These are phyloP conservation scores for Tipula helvola DNA, from an alignment of 2,888 invertebrate species.

Conservation along the genomic window DNA sequence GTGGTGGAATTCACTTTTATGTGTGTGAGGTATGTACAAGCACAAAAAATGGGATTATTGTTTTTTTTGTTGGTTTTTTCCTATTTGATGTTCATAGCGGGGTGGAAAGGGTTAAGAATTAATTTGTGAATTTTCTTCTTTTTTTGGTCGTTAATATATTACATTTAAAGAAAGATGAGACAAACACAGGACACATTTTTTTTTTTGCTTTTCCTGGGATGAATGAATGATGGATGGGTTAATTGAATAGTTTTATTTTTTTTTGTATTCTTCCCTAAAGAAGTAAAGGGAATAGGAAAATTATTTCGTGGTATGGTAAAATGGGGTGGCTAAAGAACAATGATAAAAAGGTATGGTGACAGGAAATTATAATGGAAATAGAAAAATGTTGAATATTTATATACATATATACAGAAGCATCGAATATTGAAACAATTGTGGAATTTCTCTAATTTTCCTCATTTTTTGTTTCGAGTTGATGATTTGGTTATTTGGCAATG, in stretches of 20 bases:
- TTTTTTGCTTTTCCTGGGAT: neutral
- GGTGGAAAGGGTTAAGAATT: neutral
- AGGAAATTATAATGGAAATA: neutral
- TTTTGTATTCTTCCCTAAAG: neutral
- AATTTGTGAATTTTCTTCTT: neutral
- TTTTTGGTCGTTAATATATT: neutral
- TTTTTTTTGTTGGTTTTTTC: neutral
- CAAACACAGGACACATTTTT: neutral
- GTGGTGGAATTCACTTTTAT: neutral
- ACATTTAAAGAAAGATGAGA: neutral
- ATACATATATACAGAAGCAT: neutral
- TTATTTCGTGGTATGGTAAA: neutral
- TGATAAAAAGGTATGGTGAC: neutral
- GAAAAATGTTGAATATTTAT: neutral
- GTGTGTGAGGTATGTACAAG: neutral
- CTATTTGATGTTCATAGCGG: neutral
- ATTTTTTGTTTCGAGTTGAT: neutral
- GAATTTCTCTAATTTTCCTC: neutral
- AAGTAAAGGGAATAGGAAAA: neutral
- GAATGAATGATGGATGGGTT: neutral
- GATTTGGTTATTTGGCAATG: neutral
- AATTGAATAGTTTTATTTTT: neutral
- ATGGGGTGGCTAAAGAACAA: neutral
- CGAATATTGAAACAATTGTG: neutral
- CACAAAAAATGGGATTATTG: neutral